These are phyloP conservation scores for Arrhopalites spinosus DNA, from an alignment of 2,888 invertebrate genomes.

Conservation along the genomic window DNA sequence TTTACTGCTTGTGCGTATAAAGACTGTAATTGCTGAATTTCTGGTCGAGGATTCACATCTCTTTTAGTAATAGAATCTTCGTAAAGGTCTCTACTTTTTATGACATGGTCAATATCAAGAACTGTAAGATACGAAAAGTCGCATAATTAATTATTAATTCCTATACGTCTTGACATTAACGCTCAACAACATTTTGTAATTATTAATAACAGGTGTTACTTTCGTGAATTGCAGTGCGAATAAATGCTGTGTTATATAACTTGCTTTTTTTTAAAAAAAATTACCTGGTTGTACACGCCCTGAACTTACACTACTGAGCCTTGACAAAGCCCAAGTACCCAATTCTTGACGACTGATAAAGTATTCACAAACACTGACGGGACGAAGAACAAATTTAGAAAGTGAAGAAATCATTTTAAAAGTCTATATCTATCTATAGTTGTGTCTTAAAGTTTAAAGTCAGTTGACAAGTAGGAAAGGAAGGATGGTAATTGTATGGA, in stretches of 20 bases:
- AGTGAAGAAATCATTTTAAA: neutral
- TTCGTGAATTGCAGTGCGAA: too few relatives aligned
- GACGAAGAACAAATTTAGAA: neutral
- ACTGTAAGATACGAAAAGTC: too few relatives aligned
- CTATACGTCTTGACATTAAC: too few relatives aligned
- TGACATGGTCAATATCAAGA: conserved; percentile 46
- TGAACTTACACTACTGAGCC: conserved; percentile 28
- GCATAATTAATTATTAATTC: too few relatives aligned
- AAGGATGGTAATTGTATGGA: neutral
- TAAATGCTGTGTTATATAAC: too few relatives aligned
- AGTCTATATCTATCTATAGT: too few relatives aligned
- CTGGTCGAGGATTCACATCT: conserved; percentile 71
- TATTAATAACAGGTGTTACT: too few relatives aligned
- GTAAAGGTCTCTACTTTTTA: conserved; percentile 37
- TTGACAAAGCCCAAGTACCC: conserved; percentile 42
- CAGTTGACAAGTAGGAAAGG: too few relatives aligned
- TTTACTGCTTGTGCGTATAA: conserved; percentile 58
- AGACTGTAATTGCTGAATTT: conserved; percentile 34
- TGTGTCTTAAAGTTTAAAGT: too few relatives aligned
- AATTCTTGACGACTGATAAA: neutral
- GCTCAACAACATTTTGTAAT: too few relatives aligned
- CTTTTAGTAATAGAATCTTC: conserved; percentile 64
- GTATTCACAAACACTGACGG: neutral
- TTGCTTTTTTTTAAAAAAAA: too few relatives aligned
- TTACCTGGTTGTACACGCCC: conserved; percentile 40